Base-by-base conservation (phyloP, 2,797 vertebrate genomes). In the Eidolon dupreanum region DNA sequence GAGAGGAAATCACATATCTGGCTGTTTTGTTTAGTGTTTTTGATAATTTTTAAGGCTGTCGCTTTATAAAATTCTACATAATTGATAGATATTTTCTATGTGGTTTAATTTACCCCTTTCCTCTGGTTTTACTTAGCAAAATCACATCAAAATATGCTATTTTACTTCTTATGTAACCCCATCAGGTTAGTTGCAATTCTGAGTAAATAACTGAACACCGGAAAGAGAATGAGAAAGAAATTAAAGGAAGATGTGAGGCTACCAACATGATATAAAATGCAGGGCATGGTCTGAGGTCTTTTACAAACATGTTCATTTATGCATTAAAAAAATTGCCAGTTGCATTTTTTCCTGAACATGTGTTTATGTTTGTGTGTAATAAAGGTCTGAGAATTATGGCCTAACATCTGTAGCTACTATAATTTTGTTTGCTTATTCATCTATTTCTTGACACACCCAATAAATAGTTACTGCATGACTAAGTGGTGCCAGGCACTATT, bases 341-440 rank as follows among this genome's bases (percentile, higher is more conserved):
- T 78, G 70, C 20, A 41, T 41, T 86, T 88, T 95, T 88, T 74
- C 63, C 75, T 73, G 75, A 96, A 73, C n/a, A 24, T 43, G 3
- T 83, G 59, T 94, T 88, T 90, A 93, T 57, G 59, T 92, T 68
- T 92, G 55, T 90, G 46, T 55, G 36, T 88, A 74, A 71, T 70
- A 77, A 85, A 11, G 17, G 46, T 75, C 55, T 49, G 12, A 79
- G 91, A 95, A 73, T 95, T 70, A 81, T 43, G 63, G 16, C 33
- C 49, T 75, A 33, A 93, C 43, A 59, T 59, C 66, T 86, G 5
- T 75, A 59, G 36, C 85, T 74, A 16, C 38, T 84, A 41, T 87
- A 68, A 96, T 93, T 90, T 87, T 77, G 28, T 90, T 82, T 85
- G 86, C 49, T 85, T 33, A 22, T 33, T 89, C 49, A 31, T 83